Evolutionary conservation across 2,113 vertebrate species (phyloP).

Genomic region (Ascaphus truei): DNA sequence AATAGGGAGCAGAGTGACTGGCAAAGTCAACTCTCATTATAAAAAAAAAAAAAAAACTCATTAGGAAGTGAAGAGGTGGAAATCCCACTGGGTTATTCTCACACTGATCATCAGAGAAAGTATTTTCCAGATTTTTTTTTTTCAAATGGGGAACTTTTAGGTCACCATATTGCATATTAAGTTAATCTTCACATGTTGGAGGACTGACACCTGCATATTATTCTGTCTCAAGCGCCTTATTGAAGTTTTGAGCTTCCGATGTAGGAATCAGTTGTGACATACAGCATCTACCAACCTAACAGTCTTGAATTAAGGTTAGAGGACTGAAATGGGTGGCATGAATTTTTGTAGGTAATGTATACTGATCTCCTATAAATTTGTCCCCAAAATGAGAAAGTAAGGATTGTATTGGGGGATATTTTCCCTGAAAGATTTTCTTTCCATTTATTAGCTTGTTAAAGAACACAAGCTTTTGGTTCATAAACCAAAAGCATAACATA

Average conservation of each 20-base stretch:
- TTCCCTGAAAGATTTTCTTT: too few relatives aligned
- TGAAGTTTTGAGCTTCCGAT: constrained; percentile 48
- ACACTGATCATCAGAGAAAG: constrained; percentile 61
- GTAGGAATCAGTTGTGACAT: constrained; percentile 41
- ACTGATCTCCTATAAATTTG: too few relatives aligned
- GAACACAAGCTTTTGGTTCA: too few relatives aligned
- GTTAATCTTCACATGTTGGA: constrained; percentile 62
- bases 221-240: constrained; percentile 51
- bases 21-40: constrained; percentile 78
- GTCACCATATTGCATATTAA: constrained; percentile 64
- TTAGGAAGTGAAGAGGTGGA: constrained; percentile 80
- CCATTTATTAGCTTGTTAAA: too few relatives aligned
- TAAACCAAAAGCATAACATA: too few relatives aligned
- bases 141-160: constrained; percentile 64
- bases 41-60: constrained; percentile 80
- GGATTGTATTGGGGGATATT: too few relatives aligned
- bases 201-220: constrained; percentile 53
- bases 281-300: neutral
- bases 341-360: too few relatives aligned
- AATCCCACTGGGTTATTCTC: constrained; percentile 73
- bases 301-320: neutral
- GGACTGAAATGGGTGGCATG: neutral
- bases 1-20: constrained; percentile 90
- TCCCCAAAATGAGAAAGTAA: neutral
- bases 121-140: constrained; percentile 71